Conservation (phyloP, 2,888 invertebrate species). For the Panzeria rudis region DNA sequence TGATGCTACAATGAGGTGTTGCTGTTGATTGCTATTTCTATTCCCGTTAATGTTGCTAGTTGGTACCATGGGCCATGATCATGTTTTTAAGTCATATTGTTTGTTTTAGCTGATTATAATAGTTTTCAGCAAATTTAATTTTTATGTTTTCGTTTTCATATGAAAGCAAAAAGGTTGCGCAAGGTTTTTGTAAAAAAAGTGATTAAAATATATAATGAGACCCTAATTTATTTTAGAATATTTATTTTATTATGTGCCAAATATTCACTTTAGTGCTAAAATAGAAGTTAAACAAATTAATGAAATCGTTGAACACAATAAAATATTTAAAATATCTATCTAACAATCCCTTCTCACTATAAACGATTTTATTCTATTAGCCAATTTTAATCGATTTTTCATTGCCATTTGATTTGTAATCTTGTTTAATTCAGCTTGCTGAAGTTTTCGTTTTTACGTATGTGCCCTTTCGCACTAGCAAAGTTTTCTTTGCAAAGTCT, state of each 20-base stretch:
- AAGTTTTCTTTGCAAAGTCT: no score
- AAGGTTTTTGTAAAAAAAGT: conserved; percentile 7
- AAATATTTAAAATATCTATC: not conserved
- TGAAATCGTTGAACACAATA: no score
- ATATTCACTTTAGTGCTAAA: not conserved
- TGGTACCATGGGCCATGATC: conserved; percentile 38
- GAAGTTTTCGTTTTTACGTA: not conserved
- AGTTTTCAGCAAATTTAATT: conserved; percentile 44
- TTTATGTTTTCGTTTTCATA: conserved; percentile 8
- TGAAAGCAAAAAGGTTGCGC: not conserved
- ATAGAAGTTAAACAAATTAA: not conserved
- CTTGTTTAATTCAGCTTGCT: no score
- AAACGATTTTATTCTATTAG: not conserved
- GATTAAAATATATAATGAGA: conserved; percentile 4
- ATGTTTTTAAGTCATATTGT: conserved; percentile 55
- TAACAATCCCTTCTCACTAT: not conserved
- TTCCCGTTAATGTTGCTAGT: conserved; percentile 34
- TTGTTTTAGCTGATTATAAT: conserved; percentile 58
- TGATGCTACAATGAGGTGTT: conserved; percentile 34
- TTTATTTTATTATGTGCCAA: not conserved
- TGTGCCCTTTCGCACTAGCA: no score
- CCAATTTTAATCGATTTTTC: not conserved
- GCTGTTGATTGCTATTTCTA: conserved; percentile 33
- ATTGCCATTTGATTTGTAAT: not conserved
- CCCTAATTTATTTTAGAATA: conserved; percentile 19